Evolutionary conservation across 2,797 vertebrate species (phyloP).

Genomic region (Urophycis tenuis): DNA sequence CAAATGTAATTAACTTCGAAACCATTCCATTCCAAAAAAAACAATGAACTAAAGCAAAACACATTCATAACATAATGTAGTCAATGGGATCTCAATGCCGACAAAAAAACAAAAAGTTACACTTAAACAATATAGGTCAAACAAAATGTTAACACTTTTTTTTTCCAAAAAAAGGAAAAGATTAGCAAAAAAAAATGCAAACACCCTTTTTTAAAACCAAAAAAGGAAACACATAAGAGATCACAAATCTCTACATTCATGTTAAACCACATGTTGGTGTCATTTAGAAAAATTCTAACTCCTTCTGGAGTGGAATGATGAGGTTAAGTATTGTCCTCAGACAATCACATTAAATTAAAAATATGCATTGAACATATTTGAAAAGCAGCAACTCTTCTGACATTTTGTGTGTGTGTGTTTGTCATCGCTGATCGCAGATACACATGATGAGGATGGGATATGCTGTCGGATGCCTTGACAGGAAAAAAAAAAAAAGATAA

Average conservation of each 20-base stretch:
- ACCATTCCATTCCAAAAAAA: constrained; percentile 21
- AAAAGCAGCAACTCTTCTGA: constrained; percentile 13
- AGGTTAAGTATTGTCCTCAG: constrained; percentile 1
- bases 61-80: constrained; percentile 34
- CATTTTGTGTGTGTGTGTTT: not conserved
- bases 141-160: constrained; percentile 18
- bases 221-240: constrained; percentile 37
- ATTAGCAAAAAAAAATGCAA: constrained; percentile 12
- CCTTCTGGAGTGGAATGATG: constrained; percentile 36
- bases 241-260: constrained; percentile 56
- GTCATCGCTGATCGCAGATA: not conserved
- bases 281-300: constrained; percentile 33
- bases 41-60: constrained; percentile 27
- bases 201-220: constrained; percentile 18
- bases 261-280: constrained; percentile 48
- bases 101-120: constrained; percentile 15
- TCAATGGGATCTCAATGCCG: constrained; percentile 25
- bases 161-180: constrained; percentile 34
- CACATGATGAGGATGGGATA: not conserved
- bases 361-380: not conserved
- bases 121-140: constrained; percentile 33
- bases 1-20: constrained; percentile 14
- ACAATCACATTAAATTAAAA: constrained; percentile 27
- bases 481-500: not conserved
- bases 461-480: not conserved